Percentiles rank a stretch among this genome's conserved stretches.
Conservation (phyloP, 2,888 invertebrate genomes). For the Latrodectus elegans region DNA sequence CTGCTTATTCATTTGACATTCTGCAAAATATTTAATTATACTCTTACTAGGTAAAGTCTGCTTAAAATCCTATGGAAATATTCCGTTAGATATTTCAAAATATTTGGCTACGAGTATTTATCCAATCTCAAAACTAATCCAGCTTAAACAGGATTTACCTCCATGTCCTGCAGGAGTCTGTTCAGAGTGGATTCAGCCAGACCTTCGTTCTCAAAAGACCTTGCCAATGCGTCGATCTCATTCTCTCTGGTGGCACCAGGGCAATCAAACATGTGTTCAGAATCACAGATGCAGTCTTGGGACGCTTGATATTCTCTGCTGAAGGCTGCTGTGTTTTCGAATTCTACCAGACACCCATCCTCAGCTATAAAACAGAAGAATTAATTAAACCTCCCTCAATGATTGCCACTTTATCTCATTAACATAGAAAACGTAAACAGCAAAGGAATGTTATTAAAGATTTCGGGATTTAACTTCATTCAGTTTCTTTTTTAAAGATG, state of each 20-base stretch:
- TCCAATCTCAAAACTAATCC: not conserved
- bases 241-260: conserved; percentile 77
- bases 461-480: too few species aligned
- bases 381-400: too few species aligned
- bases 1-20: not conserved
- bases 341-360: conserved; percentile 91
- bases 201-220: conserved; percentile 74
- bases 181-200: conserved; percentile 78
- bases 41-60: not conserved
- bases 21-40: not conserved
- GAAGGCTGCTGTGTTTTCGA: conserved; percentile 96
- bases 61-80: not conserved
- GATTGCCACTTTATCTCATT: too few species aligned
- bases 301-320: conserved; percentile 93
- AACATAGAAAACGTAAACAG: too few species aligned
- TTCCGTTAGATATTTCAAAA: not conserved
- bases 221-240: conserved; percentile 73
- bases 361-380: conserved; percentile 78
- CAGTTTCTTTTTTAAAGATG: too few species aligned
- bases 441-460: too few species aligned
- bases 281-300: conserved; percentile 97
- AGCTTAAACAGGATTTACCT: conserved; percentile 31
- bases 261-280: conserved; percentile 97
- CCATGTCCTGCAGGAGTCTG: conserved; percentile 80
- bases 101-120: not conserved